Evolutionary conservation across 2,113 vertebrate species (phyloP), one percentile per base, ranked within the genome.

Genomic region (Carettochelys insculpta): DNA sequence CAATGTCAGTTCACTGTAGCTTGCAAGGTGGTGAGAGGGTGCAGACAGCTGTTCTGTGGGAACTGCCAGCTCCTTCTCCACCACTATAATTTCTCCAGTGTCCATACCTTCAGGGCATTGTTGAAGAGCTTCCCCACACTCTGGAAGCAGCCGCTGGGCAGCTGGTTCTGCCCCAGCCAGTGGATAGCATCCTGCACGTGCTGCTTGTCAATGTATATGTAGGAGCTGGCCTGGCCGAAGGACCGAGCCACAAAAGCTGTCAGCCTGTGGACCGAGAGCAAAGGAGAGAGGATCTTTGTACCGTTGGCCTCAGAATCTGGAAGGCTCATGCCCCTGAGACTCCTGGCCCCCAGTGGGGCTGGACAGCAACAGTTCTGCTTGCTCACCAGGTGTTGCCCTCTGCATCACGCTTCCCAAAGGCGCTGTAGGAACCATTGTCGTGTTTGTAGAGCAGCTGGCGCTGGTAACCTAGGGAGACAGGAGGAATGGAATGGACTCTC

Each of bases 371-470:
- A 65, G 5, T 24, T 68, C 24, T 75, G 8, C 14, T 53, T 77
- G 85, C 98, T 98, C 90, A 99, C 98, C 98, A 98, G 1, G 98
- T 98, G 88, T 98, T 98, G 14, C 97, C 98, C 2, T 96, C 76
- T 0, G 53, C 5, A 8, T 94, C 68, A 56, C 92, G 96, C 31
- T 95, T 77, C 83, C 98, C 98, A 96, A 98, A 99, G 47, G 98
- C 97, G 2, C 98, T 98, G 92, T 98, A 99, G 75, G 97, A 98
- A 8, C 98, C 98, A 61, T 97, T 90, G 0, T 1, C 0, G 1
- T 98, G 97, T 79, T 96, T 98, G 96, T 98, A 99, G 92, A 97
- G 98, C 80, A 98, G 96, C 87, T 99, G 97, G 38, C 96, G 96
- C 95, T 98, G 98, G 94, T 98, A 98, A 56, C 98, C 98, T 99